Conservation (phyloP, 1,140 invertebrate genomes). For the Brachionus plicatilis region DNA sequence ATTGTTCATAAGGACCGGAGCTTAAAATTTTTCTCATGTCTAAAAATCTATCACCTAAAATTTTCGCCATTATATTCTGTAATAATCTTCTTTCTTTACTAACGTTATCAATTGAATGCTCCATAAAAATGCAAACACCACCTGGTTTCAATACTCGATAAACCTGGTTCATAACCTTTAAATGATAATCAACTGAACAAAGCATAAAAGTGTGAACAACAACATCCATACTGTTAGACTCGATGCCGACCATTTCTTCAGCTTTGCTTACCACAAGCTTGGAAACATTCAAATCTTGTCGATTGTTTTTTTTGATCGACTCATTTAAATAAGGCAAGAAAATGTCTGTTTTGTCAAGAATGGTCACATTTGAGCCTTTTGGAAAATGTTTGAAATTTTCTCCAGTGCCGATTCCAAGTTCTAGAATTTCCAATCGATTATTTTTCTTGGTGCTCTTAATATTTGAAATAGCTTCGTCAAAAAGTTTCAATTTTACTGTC, state of each 20-base stretch:
- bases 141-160: constrained; percentile 16
- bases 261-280: background rate
- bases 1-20: background rate
- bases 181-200: constrained; percentile 4
- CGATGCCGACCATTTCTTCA: background rate
- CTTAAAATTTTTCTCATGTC: constrained; percentile 27
- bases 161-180: background rate
- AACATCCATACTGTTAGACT: background rate
- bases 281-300: background rate
- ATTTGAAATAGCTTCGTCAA: background rate
- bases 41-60: background rate
- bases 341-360: background rate
- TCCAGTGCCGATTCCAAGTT: constrained; percentile 38
- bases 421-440: background rate
- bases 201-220: constrained; percentile 18
- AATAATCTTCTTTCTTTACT: background rate
- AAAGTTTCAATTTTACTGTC: background rate
- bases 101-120: constrained; percentile 1
- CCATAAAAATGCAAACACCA: constrained; percentile 32
- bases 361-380: background rate
- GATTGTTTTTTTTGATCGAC: background rate
- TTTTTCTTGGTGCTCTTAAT: background rate
- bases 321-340: constrained; percentile 10
- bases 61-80: background rate
- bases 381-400: constrained; percentile 29